Conservation (phyloP, 2,797 vertebrate species). For the Lepilemur septentrionalis region DNA sequence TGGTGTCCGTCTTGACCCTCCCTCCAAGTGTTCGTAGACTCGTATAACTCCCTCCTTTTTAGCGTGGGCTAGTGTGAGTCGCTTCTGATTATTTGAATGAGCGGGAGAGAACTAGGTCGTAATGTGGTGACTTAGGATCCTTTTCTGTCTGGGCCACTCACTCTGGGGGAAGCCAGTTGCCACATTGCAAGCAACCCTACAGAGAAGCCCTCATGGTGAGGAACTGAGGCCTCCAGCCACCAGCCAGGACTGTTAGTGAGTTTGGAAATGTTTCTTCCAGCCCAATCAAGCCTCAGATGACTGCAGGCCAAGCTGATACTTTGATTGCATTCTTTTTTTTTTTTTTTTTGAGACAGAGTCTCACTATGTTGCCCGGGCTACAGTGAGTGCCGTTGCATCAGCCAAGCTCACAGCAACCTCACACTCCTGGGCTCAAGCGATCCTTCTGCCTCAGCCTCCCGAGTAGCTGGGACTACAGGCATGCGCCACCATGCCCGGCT, state of each 20-base stretch:
- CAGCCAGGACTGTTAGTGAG: background rate
- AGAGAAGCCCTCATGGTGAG: background rate
- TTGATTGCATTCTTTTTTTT: no score
- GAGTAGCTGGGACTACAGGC: no score
- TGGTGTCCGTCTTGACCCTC: background rate
- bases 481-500: no score
- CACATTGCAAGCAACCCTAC: background rate
- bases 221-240: background rate
- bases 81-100: background rate
- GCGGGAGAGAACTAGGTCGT: background rate
- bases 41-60: background rate
- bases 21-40: background rate
- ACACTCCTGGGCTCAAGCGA: no score
- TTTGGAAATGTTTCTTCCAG: background rate
- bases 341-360: no score
- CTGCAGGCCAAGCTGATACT: background rate
- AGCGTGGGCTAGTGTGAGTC: background rate
- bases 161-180: background rate
- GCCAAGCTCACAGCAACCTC: no score
- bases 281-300: background rate
- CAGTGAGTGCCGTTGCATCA: no score
- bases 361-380: no score
- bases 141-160: background rate
- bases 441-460: no score
- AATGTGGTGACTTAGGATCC: background rate